phyloP scores from a whole-genome alignment of 2,888 invertebrate genomes.

The Drosophila vallismaia region DNA sequence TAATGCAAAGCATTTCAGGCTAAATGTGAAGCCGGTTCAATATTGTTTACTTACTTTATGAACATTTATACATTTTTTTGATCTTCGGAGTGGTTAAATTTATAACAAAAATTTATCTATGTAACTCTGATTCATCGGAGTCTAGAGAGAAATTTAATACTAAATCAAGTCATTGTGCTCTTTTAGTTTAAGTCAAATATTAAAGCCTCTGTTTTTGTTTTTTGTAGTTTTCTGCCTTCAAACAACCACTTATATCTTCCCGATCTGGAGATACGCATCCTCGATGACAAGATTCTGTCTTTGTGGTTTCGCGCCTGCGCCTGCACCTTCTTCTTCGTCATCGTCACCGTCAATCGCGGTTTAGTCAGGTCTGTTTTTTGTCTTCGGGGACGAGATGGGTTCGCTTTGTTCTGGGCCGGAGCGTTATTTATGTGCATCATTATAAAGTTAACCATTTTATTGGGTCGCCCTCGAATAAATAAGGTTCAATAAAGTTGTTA shows the following conservation, averaged over 20 bases:
- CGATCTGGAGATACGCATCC: slow-evolving; percentile 32
- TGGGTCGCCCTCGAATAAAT: slow-evolving; percentile 83
- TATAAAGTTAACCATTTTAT: slow-evolving; percentile 83
- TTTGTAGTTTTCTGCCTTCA: slow-evolving; percentile 1
- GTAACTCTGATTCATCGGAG: neutral
- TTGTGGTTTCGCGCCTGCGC: slow-evolving; percentile 29
- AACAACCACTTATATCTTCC: neutral
- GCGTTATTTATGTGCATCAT: slow-evolving; percentile 82
- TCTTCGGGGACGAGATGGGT: slow-evolving; percentile 8
- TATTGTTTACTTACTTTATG: slow-evolving; percentile 14
- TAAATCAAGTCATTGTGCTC: neutral
- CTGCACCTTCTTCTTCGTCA: slow-evolving; percentile 25
- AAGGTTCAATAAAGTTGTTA: slow-evolving; percentile 84
- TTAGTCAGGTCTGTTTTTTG: slow-evolving; percentile 25
- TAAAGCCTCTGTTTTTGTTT: neutral
- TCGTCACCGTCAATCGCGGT: slow-evolving; percentile 19
- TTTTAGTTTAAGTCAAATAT: no score
- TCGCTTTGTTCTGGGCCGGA: slow-evolving; percentile 41
- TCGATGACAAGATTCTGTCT: slow-evolving; percentile 60
- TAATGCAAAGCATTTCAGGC: slow-evolving; percentile 52
- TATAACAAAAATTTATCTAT: slow-evolving; percentile 11
- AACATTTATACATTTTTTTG: neutral
- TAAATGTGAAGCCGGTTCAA: slow-evolving; percentile 49
- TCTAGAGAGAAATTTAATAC: neutral
- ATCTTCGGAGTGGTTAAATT: slow-evolving; percentile 1